Percentiles rank a stretch among this genome's conserved stretches.
These are phyloP conservation scores for Himalopsyche phryganea DNA, from an alignment of 1,140 invertebrate species.

Conservation along the genomic window DNA sequence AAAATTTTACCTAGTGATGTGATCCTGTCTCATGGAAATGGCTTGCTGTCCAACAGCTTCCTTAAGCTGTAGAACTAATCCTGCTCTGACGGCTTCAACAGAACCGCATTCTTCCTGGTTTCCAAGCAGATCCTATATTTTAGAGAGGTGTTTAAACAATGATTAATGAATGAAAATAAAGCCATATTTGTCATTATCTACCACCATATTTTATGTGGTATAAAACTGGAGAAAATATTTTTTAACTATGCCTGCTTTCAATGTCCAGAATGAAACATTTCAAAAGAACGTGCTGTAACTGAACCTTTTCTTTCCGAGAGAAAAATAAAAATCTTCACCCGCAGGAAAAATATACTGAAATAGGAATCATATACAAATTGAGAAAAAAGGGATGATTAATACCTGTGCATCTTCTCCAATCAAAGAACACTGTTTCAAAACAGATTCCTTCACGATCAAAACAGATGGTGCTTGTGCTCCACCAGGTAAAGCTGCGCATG, in stretches of 20 bases:
- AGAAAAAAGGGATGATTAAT: constrained; percentile 26
- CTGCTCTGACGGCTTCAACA: constrained; percentile 79
- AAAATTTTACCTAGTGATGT: constrained; percentile 69
- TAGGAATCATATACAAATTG: no score
- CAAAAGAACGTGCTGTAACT: no score
- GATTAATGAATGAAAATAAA: no score
- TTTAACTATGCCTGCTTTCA: no score
- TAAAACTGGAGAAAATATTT: not conserved
- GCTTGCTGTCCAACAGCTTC: constrained; percentile 70
- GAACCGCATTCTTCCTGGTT: constrained; percentile 76
- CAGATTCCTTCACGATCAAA: constrained; percentile 52
- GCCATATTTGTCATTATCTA: no score
- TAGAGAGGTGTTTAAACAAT: no score
- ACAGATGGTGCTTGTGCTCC: constrained; percentile 81
- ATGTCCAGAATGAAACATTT: no score
- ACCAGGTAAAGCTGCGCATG: constrained; percentile 87
- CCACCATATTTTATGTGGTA: no score
- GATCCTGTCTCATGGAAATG: constrained; percentile 72
- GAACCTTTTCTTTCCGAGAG: no score
- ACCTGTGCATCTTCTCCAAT: constrained; percentile 47
- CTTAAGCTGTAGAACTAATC: constrained; percentile 83
- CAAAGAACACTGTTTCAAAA: constrained; percentile 49
- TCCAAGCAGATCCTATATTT: not conserved
- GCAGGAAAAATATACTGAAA: no score
- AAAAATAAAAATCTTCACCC: no score